Evolutionary conservation across 2,797 vertebrate species (phyloP), one percentile per base, ranked within the genome.

Genomic region (Sebastes melanostomus): DNA sequence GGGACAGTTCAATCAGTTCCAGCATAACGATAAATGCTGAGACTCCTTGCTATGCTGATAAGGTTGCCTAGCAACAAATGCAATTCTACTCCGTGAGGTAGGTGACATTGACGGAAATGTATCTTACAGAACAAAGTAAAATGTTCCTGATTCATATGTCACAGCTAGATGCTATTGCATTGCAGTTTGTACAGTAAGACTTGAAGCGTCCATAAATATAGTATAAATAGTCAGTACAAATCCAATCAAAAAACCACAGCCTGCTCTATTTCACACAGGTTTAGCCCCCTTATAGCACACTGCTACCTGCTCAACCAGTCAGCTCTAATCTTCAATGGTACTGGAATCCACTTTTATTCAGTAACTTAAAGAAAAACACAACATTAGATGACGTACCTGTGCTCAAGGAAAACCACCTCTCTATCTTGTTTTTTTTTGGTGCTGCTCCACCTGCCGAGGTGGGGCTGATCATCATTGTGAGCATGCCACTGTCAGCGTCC

Each of bases 51-150:
- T 54, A 30, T 61, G 18, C 69, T 79, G 46, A 72, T 66, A n/a
- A 63, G 71, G 75, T 83, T 86, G 65, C 83, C 46, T 82, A 65
- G 81, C 66, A 83, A 88, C 50, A 77, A 70, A 62, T 67, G 60
- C 27, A 42, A 5, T 27, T 78, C 32, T 72, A 13, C 3, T 36
- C 69, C 4, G 18, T 29, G 16, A 24, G 14, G 16, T 27, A 5
- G 42, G 27, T 66, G 59, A 27, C 6, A 32, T 42, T 62, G 12
- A 5, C 60, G 59, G 25, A 67, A 68, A 79, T 2, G 16, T 32
- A 18, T 68, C 8, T 71, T 60, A 54, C 8, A 71, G 6, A 71
- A 34, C 8, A 32, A 56, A 61, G 16, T 38, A 2, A 59, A 66
- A 59, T 52, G 42, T 62, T 77, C n/a, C 22, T 59, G 50, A 67